These are phyloP conservation scores for Nymphicus hollandicus DNA, from an alignment of 2,113 vertebrate species.

Conservation along the genomic window DNA sequence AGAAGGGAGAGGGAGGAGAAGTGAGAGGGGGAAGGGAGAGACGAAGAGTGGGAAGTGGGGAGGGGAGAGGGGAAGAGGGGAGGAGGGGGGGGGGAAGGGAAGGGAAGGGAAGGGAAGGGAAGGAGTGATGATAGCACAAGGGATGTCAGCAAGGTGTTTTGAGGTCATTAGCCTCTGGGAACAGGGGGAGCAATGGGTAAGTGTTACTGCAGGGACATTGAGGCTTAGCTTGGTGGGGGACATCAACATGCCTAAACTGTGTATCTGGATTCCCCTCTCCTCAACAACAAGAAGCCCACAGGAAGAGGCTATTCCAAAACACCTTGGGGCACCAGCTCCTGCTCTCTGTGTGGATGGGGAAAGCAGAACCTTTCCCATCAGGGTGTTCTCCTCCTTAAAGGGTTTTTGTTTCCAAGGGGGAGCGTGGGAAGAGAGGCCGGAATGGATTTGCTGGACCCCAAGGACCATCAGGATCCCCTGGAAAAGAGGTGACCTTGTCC, in stretches of 20 bases:
- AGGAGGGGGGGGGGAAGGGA: too few species aligned
- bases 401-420: constrained; percentile 73
- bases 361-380: neutral
- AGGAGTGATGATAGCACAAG: neutral
- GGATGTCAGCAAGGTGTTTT: neutral
- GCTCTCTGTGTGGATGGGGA: neutral
- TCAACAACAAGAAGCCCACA: neutral
- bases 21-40: too few species aligned
- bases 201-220: neutral
- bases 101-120: too few species aligned
- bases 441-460: constrained; percentile 75
- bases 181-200: neutral
- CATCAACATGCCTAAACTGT: too few species aligned
- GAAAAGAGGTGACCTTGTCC: constrained; percentile 70
- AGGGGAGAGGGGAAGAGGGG: too few species aligned
- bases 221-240: neutral
- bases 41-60: too few species aligned
- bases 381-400: neutral
- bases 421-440: constrained; percentile 81
- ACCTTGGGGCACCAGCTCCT: neutral
- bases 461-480: constrained; percentile 73
- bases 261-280: neutral
- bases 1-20: too few species aligned
- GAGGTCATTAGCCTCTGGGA: neutral
- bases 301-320: neutral